Evolutionary conservation across 2,888 invertebrate species (phyloP).

Genomic region (Noctua janthina): DNA sequence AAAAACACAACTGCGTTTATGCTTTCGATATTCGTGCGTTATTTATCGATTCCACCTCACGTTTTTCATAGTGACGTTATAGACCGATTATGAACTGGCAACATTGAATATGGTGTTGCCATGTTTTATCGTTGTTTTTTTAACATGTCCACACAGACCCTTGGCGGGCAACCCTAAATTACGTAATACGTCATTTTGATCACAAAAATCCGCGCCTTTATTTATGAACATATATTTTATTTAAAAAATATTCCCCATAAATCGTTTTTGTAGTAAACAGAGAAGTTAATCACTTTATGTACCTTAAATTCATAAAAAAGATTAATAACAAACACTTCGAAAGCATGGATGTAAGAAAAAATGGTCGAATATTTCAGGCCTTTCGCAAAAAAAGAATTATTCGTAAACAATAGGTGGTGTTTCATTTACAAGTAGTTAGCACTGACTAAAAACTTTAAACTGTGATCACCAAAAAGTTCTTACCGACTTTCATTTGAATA

Average conservation of each 20-base stretch:
- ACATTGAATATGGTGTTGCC: conserved; percentile 64
- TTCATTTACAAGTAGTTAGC: neutral
- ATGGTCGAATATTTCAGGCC: conserved; percentile 41
- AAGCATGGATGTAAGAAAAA: conserved; percentile 6
- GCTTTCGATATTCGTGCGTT: conserved; percentile 82
- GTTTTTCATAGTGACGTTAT: conserved; percentile 53
- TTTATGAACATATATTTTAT: conserved; percentile 71
- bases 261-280: conserved; percentile 29
- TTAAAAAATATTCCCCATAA: conserved; percentile 51
- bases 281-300: conserved; percentile 33
- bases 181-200: conserved; percentile 74
- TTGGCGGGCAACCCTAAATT: conserved; percentile 67
- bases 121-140: conserved; percentile 66
- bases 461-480: neutral
- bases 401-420: conserved; percentile 1
- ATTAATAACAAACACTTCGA: conserved; percentile 19
- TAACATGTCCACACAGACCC: conserved; percentile 63
- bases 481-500: neutral
- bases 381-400: conserved; percentile 1
- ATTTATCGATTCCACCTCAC: conserved; percentile 65
- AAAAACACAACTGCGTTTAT: conserved; percentile 86
- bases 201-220: conserved; percentile 72
- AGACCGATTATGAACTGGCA: conserved; percentile 67
- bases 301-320: conserved; percentile 33
- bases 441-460: neutral